Conservation (phyloP, 2,888 invertebrate species). For the Drosophila prostipennis region DNA sequence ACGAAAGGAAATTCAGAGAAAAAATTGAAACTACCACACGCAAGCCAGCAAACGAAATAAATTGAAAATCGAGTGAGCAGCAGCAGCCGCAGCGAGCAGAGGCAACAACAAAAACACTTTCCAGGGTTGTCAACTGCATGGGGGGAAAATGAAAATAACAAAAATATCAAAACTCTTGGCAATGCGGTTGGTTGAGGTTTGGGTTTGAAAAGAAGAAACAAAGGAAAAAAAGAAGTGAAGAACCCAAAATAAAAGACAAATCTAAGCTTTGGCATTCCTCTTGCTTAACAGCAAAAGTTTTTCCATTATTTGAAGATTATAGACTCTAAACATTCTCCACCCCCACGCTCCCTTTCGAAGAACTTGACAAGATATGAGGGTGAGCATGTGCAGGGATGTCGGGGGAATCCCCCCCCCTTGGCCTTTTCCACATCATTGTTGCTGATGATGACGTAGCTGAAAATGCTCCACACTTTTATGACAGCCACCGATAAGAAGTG, state of each 20-base stretch:
- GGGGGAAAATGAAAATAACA: constrained; percentile 12
- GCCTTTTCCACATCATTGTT: constrained; percentile 37
- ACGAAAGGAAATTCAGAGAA: constrained; percentile 25
- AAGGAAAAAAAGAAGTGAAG: constrained; percentile 18
- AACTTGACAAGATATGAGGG: constrained; percentile 66
- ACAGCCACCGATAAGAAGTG: constrained; percentile 66
- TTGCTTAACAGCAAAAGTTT: constrained; percentile 82
- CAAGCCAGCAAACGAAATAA: constrained; percentile 62
- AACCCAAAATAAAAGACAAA: constrained; percentile 50
- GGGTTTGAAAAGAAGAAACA: constrained; percentile 21
- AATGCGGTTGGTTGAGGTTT: constrained; percentile 41
- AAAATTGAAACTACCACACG: constrained; percentile 29
- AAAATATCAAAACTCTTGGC: constrained; percentile 46
- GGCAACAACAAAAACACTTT: constrained; percentile 55
- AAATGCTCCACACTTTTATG: constrained; percentile 80
- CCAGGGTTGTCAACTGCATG: constrained; percentile 68
- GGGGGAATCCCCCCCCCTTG: background rate
- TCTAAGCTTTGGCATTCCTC: constrained; percentile 79
- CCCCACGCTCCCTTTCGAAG: background rate
- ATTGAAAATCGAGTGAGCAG: constrained; percentile 75
- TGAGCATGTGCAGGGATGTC: constrained; percentile 22
- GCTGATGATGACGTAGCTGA: constrained; percentile 70
- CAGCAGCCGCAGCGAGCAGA: constrained; percentile 41
- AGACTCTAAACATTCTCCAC: constrained; percentile 77
- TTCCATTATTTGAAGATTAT: constrained; percentile 83